Conservation (phyloP, 2,888 invertebrate species). For the Phortica okadai region DNA sequence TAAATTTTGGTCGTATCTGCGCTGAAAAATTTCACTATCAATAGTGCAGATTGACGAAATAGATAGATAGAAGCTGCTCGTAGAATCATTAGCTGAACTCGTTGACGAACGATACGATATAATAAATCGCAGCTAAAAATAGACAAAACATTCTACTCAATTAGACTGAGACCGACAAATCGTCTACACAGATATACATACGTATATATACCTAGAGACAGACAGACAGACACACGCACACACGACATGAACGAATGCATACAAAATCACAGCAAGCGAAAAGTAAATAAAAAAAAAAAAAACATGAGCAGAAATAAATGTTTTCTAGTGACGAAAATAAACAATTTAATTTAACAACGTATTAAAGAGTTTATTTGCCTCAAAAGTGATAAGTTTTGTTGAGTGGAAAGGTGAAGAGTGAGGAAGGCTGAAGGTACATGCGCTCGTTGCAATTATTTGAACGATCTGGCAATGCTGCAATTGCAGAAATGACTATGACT, state of each 20-base stretch:
- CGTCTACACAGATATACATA: not conserved
- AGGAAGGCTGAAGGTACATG: not conserved
- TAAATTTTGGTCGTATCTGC: no score
- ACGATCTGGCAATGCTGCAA: conserved; percentile 13
- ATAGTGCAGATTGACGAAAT: not conserved
- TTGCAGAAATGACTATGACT: not conserved
- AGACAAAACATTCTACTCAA: not conserved
- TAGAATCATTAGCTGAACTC: no score
- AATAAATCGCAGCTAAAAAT: conserved; percentile 2
- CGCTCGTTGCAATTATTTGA: not conserved
- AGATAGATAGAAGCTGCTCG: not conserved
- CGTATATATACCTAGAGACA: no score
- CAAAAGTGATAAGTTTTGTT: not conserved
- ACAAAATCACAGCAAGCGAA: not conserved
- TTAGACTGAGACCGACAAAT: conserved; percentile 22
- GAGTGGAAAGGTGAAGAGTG: not conserved
- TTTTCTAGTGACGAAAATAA: conserved; percentile 6
- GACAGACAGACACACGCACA: not conserved
- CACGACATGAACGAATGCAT: conserved; percentile 1
- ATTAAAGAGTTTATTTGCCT: conserved; percentile 22
- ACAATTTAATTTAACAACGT: not conserved
- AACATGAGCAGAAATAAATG: no score
- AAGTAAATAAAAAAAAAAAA: not conserved
- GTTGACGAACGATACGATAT: no score
- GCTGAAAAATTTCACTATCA: conserved; percentile 15